Conservation (phyloP, 2,797 vertebrate species). For the Poeciliopsis paucimaculata region DNA sequence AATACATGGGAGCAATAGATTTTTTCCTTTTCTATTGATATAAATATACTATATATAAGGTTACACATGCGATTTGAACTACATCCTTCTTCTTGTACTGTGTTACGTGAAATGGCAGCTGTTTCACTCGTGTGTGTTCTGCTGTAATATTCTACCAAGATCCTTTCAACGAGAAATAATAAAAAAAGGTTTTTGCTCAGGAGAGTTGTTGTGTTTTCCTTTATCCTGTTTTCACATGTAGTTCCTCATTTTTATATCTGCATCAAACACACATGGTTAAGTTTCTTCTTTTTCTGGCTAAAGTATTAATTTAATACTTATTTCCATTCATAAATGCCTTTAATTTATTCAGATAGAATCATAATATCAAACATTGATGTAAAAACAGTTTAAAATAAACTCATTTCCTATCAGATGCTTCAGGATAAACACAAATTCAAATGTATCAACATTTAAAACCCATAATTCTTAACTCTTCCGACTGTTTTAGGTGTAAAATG, state of each 20-base stretch:
- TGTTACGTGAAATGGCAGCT: constrained; percentile 98
- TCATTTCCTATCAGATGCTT: neutral
- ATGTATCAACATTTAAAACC: neutral
- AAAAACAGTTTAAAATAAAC: neutral
- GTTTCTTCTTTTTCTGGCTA: neutral
- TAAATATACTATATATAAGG: constrained; percentile 77
- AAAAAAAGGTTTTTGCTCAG: constrained; percentile 83
- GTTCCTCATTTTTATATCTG: neutral
- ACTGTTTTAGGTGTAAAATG: neutral
- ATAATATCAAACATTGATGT: neutral
- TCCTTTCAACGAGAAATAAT: constrained; percentile 84
- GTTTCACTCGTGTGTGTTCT: constrained; percentile 94
- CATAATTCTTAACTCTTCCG: neutral
- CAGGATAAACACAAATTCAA: neutral
- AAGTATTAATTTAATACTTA: neutral
- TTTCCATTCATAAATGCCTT: neutral
- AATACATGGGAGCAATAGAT: constrained; percentile 92
- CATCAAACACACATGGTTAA: neutral
- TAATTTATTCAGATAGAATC: neutral
- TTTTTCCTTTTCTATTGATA: constrained; percentile 80
- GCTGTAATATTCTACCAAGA: constrained; percentile 89
- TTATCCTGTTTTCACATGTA: neutral
- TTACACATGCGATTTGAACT: constrained; percentile 84
- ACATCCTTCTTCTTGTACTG: constrained; percentile 93
- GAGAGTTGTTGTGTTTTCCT: constrained; percentile 59